These are phyloP conservation scores for Leucoptera coffeella DNA, from an alignment of 2,888 invertebrate species.

Conservation along the genomic window DNA sequence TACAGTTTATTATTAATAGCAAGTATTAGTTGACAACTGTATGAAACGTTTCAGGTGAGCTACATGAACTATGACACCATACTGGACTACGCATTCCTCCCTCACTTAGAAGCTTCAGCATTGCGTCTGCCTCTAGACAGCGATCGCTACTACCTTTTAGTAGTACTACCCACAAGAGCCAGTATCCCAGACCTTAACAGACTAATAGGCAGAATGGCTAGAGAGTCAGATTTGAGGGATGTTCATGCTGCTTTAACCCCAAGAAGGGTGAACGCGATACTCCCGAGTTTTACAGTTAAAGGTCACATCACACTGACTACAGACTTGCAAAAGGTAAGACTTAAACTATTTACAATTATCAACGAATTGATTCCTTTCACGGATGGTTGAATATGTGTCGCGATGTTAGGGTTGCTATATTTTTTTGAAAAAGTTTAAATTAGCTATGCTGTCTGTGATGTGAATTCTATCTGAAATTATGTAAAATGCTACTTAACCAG, in stretches of 20 bases:
- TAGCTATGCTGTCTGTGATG: no score
- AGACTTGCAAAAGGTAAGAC: conserved; percentile 69
- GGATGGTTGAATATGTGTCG: no score
- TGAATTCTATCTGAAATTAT: no score
- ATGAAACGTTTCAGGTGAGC: conserved; percentile 32
- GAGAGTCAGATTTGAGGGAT: conserved; percentile 56
- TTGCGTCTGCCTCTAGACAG: conserved; percentile 76
- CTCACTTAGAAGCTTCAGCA: conserved; percentile 64
- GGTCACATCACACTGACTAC: conserved; percentile 77
- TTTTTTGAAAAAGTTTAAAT: no score
- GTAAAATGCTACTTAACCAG: no score
- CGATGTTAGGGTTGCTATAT: no score
- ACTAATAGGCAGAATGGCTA: conserved; percentile 58
- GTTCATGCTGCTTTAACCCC: conserved; percentile 63
- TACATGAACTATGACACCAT: conserved; percentile 74
- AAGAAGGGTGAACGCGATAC: conserved; percentile 67
- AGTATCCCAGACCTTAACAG: conserved; percentile 57
- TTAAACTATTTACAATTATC: no score
- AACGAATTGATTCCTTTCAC: no score
- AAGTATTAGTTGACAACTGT: neutral
- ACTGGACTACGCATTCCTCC: conserved; percentile 68
- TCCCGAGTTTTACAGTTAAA: conserved; percentile 74
- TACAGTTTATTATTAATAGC: no score
- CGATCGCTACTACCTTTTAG: conserved; percentile 68
- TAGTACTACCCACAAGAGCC: conserved; percentile 62